Evolutionary conservation across 2,888 invertebrate genomes (phyloP), one percentile per base, ranked within the genome.

Genomic region (Stenodema calcarata): DNA sequence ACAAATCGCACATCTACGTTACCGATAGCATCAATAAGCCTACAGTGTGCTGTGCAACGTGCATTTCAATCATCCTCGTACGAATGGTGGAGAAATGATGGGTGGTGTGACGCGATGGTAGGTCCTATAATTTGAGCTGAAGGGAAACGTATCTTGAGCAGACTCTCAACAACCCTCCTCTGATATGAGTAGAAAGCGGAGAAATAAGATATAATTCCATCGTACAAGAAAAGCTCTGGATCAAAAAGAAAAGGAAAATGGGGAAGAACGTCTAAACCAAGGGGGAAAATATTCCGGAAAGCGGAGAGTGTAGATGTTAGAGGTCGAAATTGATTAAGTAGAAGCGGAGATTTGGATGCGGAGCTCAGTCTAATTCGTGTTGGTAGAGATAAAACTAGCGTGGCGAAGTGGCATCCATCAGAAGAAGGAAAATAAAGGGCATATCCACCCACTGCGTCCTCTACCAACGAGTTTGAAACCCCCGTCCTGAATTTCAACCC

Each of bases 401-500:
- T 84, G 84, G 84, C 84, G 75, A 84, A 84, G 84, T 73, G 84
- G 84, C 84, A 84, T 84, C 84, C 84, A 84, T 84, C 84, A 84
- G 84, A 84, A 73, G 44, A 73, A 23, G 73, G 84, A 82, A 82
- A 62, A 54, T 54, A 69, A 30, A 41, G 82, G 82, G 69, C n/a
- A 14, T 69, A 27, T 27, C 41, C 41, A 54, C 16, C 47, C 23
- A 12, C 50, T 79, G 70, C 35, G 35, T 35, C 76, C 78, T 27
- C 27, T 14, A 23, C 44, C 18, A 44, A 69, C 42, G 47, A 69
- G 82, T 82, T 82, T 82, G 42, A 82, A 82, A 54, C 23, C 54
- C 54, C 41, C 82, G 41, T 35, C 62, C 82, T 41, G 42, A 62
- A 84, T 73, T 73, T 84, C 84, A 44, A 84, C 73, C 84, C 84